Evolutionary conservation across 2,113 vertebrate genomes (phyloP).

Genomic region (Fulmarus glacialis): DNA sequence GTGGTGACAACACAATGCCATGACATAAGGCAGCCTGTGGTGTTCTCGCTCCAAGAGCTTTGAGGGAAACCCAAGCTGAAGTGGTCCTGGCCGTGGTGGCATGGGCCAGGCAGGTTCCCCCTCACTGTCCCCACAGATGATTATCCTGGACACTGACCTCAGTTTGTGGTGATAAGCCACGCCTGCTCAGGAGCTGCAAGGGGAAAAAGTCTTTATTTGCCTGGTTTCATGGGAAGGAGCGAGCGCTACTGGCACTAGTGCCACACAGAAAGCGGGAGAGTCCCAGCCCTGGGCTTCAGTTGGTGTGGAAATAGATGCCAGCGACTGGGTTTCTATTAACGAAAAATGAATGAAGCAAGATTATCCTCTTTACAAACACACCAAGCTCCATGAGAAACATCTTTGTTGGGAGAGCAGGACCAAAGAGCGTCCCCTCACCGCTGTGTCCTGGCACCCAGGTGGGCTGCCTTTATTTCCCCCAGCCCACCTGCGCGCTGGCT

Average conservation of each 20-base stretch:
- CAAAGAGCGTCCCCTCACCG: accelerated
- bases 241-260: background rate
- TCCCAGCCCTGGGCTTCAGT: accelerated
- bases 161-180: background rate
- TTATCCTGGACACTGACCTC: background rate
- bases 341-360: background rate
- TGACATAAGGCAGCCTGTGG: background rate
- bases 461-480: background rate
- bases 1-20: accelerated
- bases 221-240: background rate
- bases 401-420: background rate
- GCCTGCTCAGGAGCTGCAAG: background rate
- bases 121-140: accelerated
- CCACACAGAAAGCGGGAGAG: background rate
- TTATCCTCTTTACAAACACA: background rate
- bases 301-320: background rate
- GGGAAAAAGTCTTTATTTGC: background rate
- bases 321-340: background rate
- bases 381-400: background rate
- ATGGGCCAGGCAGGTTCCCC: background rate
- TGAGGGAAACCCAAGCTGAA: background rate
- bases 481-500: background rate
- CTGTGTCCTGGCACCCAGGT: background rate
- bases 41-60: background rate
- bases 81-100: background rate